Evolutionary conservation across 2,113 vertebrate species (phyloP), one percentile per base, ranked within the genome.

Genomic region (Taurulus bubalis): DNA sequence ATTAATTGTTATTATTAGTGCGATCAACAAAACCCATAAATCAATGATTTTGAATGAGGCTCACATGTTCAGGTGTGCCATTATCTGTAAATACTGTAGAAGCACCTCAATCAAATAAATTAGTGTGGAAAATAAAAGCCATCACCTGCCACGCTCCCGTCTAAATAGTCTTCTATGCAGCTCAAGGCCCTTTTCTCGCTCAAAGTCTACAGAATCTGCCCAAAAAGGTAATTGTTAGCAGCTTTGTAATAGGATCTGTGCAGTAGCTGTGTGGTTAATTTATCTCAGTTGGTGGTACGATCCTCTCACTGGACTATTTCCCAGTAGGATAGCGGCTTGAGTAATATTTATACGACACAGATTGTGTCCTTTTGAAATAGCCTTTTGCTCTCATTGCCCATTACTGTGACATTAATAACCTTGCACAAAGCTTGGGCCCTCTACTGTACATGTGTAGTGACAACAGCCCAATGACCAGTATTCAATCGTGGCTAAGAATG

Each of bases 71-170:
- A 40, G 38, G 12, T 59, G 55, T 38, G n/a, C 8, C 32, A 28
- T 22, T 26, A 14, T 32, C 42, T 83, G 22, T 28, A 16, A 60
- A 26, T 24, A 38, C 26, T 32, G 8, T 26, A 49, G 15, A 30
- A 45, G 32, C 34, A 55, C 45, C 5, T 60, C n/a, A 55, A n/a
- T 71, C 20, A 53, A 26, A 24, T 26, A 6, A 22, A 51, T 77
- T 66, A 49, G 22, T n/a, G 20, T 63, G 30, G 10, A 51, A 55
- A 58, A n/a, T 64, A n/a, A 58, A 71, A 58, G 22, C 47, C 73
- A 69, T 55, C 64, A 42, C 18, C 14, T 45, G 55, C 24, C 64
- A 45, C 30, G 24, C n/a, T 56, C 18, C 7, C 62, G 56, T 79
- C 34, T 24, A n/a, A 68, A n/a, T 30, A 1, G 4, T 51, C 30